phyloP scores from a whole-genome alignment of 2,797 vertebrate genomes.

The Bryconaethiops microstoma region DNA sequence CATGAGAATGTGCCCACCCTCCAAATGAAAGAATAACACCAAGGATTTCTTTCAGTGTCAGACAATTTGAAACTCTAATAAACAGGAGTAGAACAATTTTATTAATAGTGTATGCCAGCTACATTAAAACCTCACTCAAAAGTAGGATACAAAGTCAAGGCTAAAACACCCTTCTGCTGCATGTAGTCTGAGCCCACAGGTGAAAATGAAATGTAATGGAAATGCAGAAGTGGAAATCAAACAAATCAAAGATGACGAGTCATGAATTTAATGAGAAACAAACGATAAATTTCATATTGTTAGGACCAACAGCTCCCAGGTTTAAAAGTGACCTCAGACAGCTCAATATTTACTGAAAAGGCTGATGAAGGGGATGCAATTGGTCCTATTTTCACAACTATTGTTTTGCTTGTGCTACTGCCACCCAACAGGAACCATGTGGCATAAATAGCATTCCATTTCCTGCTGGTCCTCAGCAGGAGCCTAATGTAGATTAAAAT shows the following conservation, averaged over 20 bases:
- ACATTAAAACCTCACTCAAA: constrained; percentile 1
- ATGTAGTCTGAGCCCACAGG: neutral
- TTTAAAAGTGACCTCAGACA: constrained; percentile 39
- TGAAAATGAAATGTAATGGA: constrained; percentile 4
- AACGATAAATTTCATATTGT: constrained; percentile 21
- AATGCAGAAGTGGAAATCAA: neutral
- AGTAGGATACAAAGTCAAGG: neutral
- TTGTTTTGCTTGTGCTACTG: constrained; percentile 44
- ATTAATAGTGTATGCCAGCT: neutral
- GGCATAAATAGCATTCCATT: constrained; percentile 55
- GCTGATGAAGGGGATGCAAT: constrained; percentile 8
- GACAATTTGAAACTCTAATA: neutral
- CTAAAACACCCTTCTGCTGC: neutral
- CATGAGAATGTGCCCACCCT: constrained; percentile 42
- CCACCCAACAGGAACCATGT: constrained; percentile 55
- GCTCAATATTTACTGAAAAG: constrained; percentile 54
- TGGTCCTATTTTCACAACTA: constrained; percentile 41
- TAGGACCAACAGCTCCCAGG: constrained; percentile 24
- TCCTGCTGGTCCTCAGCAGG: constrained; percentile 58
- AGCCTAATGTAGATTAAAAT: constrained; percentile 59
- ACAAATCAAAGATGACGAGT: constrained; percentile 26
- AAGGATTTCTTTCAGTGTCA: constrained; percentile 6
- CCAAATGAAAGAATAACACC: constrained; percentile 30
- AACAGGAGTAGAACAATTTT: neutral
- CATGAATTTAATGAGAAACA: constrained; percentile 16